A percentile compares a stretch with the other conserved stretches of the same genome.
Evolutionary conservation across 2,113 vertebrate genomes (phyloP).

Genomic region (Nerophis lumbriciformis): DNA sequence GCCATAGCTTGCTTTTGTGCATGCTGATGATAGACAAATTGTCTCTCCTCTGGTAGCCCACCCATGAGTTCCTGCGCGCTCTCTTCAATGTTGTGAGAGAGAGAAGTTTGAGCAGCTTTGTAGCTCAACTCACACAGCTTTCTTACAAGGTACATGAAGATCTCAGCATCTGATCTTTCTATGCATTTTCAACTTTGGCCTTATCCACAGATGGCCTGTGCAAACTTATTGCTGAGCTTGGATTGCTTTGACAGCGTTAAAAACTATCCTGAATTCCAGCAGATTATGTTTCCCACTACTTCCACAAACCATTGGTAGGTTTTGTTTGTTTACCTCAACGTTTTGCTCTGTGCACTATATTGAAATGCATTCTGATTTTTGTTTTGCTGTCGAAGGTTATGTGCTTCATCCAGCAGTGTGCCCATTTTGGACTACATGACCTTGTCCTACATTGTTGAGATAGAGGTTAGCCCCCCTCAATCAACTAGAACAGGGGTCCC

Average conservation of each 20-base stretch:
- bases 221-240: constrained; percentile 73
- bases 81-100: constrained; percentile 79
- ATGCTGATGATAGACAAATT: neutral
- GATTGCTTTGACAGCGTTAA: constrained; percentile 75
- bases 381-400: constrained; percentile 7
- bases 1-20: neutral
- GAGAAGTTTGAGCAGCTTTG: constrained; percentile 59
- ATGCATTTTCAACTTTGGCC: neutral
- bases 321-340: constrained; percentile 39
- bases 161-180: neutral
- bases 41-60: constrained; percentile 69
- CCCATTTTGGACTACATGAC: constrained; percentile 34
- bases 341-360: neutral
- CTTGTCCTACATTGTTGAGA: constrained; percentile 46
- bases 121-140: constrained; percentile 74
- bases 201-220: constrained; percentile 70
- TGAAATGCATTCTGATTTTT: neutral
- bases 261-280: constrained; percentile 71
- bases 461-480: constrained; percentile 54
- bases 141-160: constrained; percentile 77
- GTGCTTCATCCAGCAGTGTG: neutral
- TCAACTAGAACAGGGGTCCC: neutral
- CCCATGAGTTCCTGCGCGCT: constrained; percentile 73
- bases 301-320: constrained; percentile 69
- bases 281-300: constrained; percentile 60